These are phyloP conservation scores for Heliconius melpomene DNA, from an alignment of 1,140 invertebrate species.

Conservation along the genomic window DNA sequence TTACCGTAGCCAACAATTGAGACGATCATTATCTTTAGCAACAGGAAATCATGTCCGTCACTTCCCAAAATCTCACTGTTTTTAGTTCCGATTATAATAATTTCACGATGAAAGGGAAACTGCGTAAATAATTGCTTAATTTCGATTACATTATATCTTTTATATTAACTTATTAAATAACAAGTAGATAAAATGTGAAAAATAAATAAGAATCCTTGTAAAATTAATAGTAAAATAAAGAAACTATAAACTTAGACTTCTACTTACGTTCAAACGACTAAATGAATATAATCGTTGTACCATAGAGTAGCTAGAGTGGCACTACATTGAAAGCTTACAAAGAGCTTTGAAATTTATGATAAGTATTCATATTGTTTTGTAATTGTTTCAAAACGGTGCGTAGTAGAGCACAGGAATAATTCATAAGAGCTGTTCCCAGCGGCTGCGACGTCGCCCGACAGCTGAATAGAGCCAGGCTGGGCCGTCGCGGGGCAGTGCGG, in stretches of 20 bases:
- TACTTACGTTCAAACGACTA: not conserved
- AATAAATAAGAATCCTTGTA: not conserved
- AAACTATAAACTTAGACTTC: not conserved
- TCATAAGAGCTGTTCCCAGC: conserved; percentile 73
- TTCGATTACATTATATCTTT: not conserved
- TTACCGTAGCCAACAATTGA: conserved; percentile 63
- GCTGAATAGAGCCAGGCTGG: conserved; percentile 75
- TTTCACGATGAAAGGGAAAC: conserved; percentile 16
- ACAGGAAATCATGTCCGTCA: conserved; percentile 63
- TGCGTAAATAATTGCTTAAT: not conserved
- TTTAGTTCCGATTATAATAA: conserved; percentile 19
- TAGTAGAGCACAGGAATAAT: conserved; percentile 67
- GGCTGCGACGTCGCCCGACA: conserved; percentile 69
- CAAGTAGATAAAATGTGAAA: not conserved
- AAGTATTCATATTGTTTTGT: conserved; percentile 77
- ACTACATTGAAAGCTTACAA: conserved; percentile 61
- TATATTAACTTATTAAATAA: not conserved
- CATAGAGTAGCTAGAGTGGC: conserved; percentile 33
- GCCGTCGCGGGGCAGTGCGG: conserved; percentile 42
- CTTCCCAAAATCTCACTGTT: conserved; percentile 28
- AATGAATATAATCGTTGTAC: not conserved
- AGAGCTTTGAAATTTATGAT: conserved; percentile 72
- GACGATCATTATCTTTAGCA: conserved; percentile 67
- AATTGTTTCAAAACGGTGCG: conserved; percentile 70
- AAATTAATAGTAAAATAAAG: not conserved